phyloP scores from a whole-genome alignment of 2,888 invertebrate species.

The Criorhina ranunculi region DNA sequence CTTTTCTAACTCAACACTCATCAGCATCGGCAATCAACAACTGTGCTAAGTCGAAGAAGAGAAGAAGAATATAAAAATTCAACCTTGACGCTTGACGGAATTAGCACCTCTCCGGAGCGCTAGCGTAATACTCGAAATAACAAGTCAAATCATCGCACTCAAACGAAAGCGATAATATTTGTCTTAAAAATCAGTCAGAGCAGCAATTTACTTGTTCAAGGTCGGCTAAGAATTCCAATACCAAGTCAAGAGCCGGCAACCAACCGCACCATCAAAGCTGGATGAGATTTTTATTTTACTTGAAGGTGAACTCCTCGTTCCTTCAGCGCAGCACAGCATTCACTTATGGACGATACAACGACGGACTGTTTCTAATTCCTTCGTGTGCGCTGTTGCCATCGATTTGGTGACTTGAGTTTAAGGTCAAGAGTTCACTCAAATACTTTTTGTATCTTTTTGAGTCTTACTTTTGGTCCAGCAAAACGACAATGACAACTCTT shows the following conservation, averaged over 20 bases:
- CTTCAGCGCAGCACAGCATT: conserved; percentile 20
- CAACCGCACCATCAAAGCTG: conserved; percentile 46
- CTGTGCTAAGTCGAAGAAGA: conserved; percentile 32
- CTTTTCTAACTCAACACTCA: conserved; percentile 30
- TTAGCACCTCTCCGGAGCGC: conserved; percentile 67
- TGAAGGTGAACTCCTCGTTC: conserved; percentile 72
- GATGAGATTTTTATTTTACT: conserved; percentile 21
- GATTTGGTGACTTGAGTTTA: conserved; percentile 68
- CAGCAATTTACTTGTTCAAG: conserved; percentile 74
- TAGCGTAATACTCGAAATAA: conserved; percentile 71
- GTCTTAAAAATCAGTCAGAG: conserved; percentile 73
- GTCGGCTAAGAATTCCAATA: conserved; percentile 75
- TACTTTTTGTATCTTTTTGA: conserved; percentile 37
- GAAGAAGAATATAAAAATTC: conserved; percentile 35
- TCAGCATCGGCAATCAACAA: conserved; percentile 10
- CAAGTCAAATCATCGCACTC: conserved; percentile 71
- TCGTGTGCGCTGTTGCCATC: conserved; percentile 23
- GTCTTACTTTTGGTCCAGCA: conserved; percentile 54
- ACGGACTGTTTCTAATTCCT: conserved; percentile 60
- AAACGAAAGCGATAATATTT: conserved; percentile 74
- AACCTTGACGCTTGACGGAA: conserved; percentile 69
- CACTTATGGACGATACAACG: conserved; percentile 15
- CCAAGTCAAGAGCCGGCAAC: conserved; percentile 71
- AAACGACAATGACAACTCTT: conserved; percentile 63
- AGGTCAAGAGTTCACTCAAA: conserved; percentile 71